These are phyloP conservation scores for Margaritifera margaritifera DNA, from an alignment of 2,888 invertebrate genomes.

Conservation along the genomic window DNA sequence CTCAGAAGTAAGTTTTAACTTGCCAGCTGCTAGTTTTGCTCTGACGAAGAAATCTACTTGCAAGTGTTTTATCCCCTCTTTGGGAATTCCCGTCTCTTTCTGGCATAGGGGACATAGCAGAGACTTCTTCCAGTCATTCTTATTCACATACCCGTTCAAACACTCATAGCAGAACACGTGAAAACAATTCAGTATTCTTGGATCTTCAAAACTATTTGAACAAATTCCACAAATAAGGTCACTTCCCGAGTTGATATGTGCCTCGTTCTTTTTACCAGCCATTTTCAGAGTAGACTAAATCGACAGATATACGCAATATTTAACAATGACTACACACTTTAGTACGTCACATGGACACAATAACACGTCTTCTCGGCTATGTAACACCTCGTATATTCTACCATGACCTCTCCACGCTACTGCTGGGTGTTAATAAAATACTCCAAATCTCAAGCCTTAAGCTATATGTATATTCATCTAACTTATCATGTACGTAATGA, in stretches of 20 bases:
- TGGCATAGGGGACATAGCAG: conserved; percentile 45
- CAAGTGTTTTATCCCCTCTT: conserved; percentile 36
- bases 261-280: neutral
- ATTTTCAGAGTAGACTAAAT: too few species aligned
- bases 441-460: too few species aligned
- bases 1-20: conserved; percentile 34
- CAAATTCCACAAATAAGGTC: conserved; percentile 40
- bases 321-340: too few species aligned
- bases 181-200: conserved; percentile 42
- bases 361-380: too few species aligned
- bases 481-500: too few species aligned
- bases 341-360: too few species aligned
- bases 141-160: conserved; percentile 36
- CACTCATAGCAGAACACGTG: conserved; percentile 47
- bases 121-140: conserved; percentile 38
- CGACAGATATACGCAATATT: too few species aligned
- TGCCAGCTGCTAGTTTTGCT: conserved; percentile 36
- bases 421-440: too few species aligned
- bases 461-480: too few species aligned
- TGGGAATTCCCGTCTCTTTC: conserved; percentile 40
- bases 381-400: too few species aligned
- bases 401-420: too few species aligned
- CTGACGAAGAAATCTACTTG: conserved; percentile 43
- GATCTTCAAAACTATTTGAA: conserved; percentile 38
- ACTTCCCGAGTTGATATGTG: conserved; percentile 5